These are phyloP conservation scores for Pediacus dermestoides DNA, from an alignment of 2,888 invertebrate genomes.

Conservation along the genomic window DNA sequence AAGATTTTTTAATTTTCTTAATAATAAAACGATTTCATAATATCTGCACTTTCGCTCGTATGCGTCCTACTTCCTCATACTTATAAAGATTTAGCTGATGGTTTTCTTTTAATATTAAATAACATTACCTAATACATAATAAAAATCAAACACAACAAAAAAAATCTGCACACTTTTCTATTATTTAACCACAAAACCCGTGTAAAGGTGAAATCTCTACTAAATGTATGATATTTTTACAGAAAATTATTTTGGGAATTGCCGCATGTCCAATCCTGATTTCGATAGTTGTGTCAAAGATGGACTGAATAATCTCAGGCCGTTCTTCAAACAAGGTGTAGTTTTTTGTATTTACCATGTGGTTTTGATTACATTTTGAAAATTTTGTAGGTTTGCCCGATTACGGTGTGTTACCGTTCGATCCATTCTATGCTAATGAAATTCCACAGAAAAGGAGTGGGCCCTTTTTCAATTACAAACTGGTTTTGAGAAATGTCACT, in stretches of 20 bases:
- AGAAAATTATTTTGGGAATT: conserved; percentile 54
- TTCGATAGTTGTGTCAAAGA: conserved; percentile 72
- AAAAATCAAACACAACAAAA: no score
- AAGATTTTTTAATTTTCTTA: no score
- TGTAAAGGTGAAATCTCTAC: no score
- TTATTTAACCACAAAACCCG: no score
- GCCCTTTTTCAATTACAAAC: conserved; percentile 63
- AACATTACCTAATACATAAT: no score
- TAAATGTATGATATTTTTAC: no score
- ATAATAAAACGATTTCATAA: no score
- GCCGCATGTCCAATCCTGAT: conserved; percentile 58
- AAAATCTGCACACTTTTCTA: no score
- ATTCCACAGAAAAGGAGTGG: conserved; percentile 62
- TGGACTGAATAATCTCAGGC: conserved; percentile 66
- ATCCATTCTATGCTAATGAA: conserved; percentile 71
- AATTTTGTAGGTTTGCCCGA: conserved; percentile 62
- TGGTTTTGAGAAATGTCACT: conserved; percentile 68
- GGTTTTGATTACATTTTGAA: neutral
- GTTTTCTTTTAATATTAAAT: no score
- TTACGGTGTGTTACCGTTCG: conserved; percentile 70
- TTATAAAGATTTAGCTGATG: no score
- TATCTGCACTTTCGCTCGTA: no score
- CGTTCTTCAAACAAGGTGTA: conserved; percentile 67
- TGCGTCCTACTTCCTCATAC: no score
- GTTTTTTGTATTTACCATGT: neutral